A percentile compares a stretch with the other conserved stretches of the same genome.
Evolutionary conservation across 2,888 invertebrate genomes (phyloP).

Genomic region (Xestoiulus laeticollis): DNA sequence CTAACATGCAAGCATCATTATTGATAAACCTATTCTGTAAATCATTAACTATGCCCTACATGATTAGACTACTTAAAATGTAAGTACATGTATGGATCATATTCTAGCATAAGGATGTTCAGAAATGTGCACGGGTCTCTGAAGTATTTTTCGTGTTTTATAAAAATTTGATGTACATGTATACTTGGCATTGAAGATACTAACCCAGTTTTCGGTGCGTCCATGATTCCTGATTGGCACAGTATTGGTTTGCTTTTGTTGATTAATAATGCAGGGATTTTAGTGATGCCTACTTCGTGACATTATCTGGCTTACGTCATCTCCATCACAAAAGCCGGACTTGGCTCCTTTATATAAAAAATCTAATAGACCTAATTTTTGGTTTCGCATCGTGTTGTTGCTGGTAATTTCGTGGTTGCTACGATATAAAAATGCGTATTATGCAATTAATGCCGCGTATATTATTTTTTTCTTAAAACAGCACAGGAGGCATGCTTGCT

Average conservation of each 20-base stretch:
- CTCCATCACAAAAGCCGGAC: not conserved
- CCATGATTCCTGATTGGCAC: not conserved
- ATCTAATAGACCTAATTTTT: not conserved
- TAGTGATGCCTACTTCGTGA: not conserved
- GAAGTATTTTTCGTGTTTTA: too few relatives aligned
- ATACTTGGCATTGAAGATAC: not conserved
- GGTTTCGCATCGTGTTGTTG: not conserved
- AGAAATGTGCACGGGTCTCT: too few relatives aligned
- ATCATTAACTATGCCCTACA: too few relatives aligned
- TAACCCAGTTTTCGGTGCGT: not conserved
- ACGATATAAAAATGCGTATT: not conserved
- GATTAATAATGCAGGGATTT: conserved; percentile 10
- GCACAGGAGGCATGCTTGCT: not conserved
- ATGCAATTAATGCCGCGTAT: not conserved
- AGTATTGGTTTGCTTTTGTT: not conserved
- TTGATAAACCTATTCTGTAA: too few relatives aligned
- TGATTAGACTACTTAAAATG: too few relatives aligned
- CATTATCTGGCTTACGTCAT: not conserved
- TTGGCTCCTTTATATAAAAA: not conserved
- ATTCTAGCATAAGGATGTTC: too few relatives aligned
- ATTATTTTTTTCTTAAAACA: not conserved
- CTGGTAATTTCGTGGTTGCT: not conserved
- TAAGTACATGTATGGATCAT: too few relatives aligned
- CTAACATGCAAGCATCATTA: too few relatives aligned
- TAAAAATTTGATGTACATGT: not conserved